Evolutionary conservation across 2,797 vertebrate species (phyloP), one percentile per base, ranked within the genome.

Genomic region (Rhyacichthys aspro): DNA sequence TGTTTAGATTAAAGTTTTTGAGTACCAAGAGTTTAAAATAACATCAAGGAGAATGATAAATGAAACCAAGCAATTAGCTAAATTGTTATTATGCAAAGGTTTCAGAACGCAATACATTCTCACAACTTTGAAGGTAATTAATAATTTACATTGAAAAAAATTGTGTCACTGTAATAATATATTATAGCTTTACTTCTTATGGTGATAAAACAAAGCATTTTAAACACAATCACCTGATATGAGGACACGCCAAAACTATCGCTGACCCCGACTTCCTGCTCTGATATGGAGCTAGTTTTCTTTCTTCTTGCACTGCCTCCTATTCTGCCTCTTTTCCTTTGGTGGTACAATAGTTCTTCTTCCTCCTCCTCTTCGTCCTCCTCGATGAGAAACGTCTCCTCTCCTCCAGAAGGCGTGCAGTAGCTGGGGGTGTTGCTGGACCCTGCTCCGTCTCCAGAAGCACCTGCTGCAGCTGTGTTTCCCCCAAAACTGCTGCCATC

Each of bases 401-500:
- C 90, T 8, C 93, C 93, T 43, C 95, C 94, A 1, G 95, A 96
- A 18, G 91, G 89, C 19, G 87, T 86, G 88, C 94, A 95, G 81
- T 96, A 95, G 90, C 93, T 94, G 8, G 94, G 94, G 1, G 95
- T 95, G 73, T 94, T 93, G 80, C 93, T 94, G 1, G 93, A 85
- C 0, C 90, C 73, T 1, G 77, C 86, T 37, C 83, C 83, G 2
- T 93, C 91, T 0, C 49, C 82, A 0, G 74, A 74, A 0, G 79
- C 72, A 11, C 85, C 89, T 0, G 81, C 63, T 2, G 74, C 53
- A 0, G 81, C 74, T 0, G 69, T 82, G 7, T 86, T 36, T 1
- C 88, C 87, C 11, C 88, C 88, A 6, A 88, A 91, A 17, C 83
- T 37, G 69, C 76, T 82, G 14, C 86, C 86, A 7, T 92, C 91